A percentile compares a stretch with the other conserved stretches of the same genome.
Conservation (phyloP, 2,797 vertebrate genomes). For the Vireo griseus region DNA sequence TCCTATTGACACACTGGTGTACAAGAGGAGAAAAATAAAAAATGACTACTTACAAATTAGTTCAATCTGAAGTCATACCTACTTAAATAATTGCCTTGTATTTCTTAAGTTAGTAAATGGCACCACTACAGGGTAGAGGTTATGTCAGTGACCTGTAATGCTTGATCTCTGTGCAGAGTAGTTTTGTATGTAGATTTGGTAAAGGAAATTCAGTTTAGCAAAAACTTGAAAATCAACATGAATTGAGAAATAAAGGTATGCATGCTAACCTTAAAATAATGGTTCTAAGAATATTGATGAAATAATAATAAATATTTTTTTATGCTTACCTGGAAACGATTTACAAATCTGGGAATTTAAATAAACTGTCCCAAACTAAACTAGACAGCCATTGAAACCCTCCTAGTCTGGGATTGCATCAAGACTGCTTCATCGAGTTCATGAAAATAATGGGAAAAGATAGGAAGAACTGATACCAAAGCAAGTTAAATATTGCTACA, state of each 20-base stretch:
- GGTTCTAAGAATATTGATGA: neutral
- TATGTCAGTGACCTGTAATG: neutral
- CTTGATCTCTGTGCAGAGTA: neutral
- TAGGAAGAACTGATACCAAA: neutral
- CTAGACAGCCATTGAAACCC: neutral
- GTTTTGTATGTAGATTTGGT: neutral
- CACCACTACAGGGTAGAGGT: neutral
- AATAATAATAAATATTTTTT: neutral
- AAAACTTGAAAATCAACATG: neutral
- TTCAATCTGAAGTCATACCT: conserved; percentile 19
- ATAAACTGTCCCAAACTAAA: neutral
- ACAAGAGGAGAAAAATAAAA: conserved; percentile 6
- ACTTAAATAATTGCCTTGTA: conserved; percentile 16
- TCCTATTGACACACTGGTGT: neutral
- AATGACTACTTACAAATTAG: conserved; percentile 10
- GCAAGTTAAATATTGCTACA: neutral
- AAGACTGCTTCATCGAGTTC: neutral
- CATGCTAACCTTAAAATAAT: neutral
- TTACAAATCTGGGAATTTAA: neutral
- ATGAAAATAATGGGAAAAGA: neutral
- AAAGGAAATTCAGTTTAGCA: neutral
- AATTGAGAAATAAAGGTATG: neutral
- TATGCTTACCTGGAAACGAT: neutral
- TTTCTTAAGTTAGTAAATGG: neutral
- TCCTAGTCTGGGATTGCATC: neutral